A percentile compares a stretch with the other conserved stretches of the same genome.
phyloP scores from a whole-genome alignment of 2,113 vertebrate genomes.

The Atrichornis clamosus region DNA sequence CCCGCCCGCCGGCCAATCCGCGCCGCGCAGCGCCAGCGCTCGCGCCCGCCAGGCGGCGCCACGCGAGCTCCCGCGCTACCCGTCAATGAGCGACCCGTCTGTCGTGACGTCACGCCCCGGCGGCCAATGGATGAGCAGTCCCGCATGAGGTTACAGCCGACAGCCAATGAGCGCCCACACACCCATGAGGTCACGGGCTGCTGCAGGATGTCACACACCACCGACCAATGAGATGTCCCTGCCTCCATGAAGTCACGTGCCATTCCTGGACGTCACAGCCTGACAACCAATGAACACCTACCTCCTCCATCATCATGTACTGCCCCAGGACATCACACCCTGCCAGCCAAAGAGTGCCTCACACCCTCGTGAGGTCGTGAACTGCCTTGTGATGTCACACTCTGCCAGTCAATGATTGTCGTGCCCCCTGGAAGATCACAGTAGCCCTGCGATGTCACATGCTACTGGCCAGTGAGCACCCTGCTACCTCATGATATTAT shows the following conservation, averaged over 20 bases:
- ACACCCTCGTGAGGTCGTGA: fast-evolving
- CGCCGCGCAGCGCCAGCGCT: background rate
- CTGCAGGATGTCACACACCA: background rate
- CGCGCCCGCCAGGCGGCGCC: background rate
- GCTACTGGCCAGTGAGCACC: fast-evolving
- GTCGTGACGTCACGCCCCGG: background rate
- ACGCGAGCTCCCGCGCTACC: background rate
- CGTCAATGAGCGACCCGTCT: background rate
- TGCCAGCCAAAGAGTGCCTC: fast-evolving
- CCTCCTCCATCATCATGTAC: background rate
- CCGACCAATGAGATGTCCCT: background rate
- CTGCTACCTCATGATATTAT: fast-evolving
- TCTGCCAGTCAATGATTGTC: fast-evolving
- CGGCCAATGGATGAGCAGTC: background rate
- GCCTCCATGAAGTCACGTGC: background rate
- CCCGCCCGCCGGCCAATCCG: background rate
- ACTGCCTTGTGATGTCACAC: background rate
- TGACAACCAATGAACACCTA: background rate
- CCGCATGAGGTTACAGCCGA: background rate
- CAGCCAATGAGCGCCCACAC: background rate
- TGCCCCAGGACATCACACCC: fast-evolving
- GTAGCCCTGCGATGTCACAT: background rate
- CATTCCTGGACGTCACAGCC: background rate
- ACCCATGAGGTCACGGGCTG: background rate
- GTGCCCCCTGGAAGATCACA: background rate